A percentile compares a stretch with the other conserved stretches of the same genome.
Evolutionary conservation across 2,113 vertebrate species (phyloP).

Genomic region (Stigmatopora argus): DNA sequence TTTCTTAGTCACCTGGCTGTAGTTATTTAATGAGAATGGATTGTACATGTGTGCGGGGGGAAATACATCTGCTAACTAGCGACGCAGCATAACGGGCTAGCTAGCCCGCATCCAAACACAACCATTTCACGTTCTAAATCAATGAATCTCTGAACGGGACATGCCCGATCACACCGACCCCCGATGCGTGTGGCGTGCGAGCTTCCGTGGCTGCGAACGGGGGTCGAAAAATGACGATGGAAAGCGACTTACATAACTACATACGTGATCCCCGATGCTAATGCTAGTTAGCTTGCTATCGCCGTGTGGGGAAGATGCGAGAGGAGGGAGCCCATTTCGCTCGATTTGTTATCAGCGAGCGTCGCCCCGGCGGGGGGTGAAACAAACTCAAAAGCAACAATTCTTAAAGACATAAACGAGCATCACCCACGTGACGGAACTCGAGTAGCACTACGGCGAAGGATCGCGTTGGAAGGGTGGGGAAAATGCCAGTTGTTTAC

Average conservation of each 20-base stretch:
- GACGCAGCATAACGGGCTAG: conserved; percentile 36
- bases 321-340: conserved; percentile 55
- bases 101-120: conserved; percentile 48
- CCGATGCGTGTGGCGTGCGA: neutral
- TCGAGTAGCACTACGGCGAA: conserved; percentile 8
- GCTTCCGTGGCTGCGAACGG: neutral
- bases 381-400: conserved; percentile 25
- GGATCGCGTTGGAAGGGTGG: conserved; percentile 12
- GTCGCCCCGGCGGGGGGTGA: conserved; percentile 49
- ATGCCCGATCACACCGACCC: neutral
- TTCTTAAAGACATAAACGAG: conserved; percentile 36
- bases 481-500: conserved; percentile 55
- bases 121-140: conserved; percentile 23
- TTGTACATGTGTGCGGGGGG: too few relatives aligned
- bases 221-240: neutral
- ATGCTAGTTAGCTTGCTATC: conserved; percentile 37
- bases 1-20: fast-evolving
- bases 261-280: conserved; percentile 45
- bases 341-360: conserved; percentile 61
- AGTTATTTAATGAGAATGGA: too few relatives aligned
- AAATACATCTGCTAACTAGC: conserved; percentile 18
- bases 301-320: conserved; percentile 27
- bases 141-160: conserved; percentile 1
- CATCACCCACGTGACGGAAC: conserved; percentile 1
- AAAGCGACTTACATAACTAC: neutral